Percentiles rank a stretch among this genome's conserved stretches.
These are phyloP conservation scores for Pyxicephalus adspersus DNA, from an alignment of 2,113 vertebrate species.

Conservation along the genomic window DNA sequence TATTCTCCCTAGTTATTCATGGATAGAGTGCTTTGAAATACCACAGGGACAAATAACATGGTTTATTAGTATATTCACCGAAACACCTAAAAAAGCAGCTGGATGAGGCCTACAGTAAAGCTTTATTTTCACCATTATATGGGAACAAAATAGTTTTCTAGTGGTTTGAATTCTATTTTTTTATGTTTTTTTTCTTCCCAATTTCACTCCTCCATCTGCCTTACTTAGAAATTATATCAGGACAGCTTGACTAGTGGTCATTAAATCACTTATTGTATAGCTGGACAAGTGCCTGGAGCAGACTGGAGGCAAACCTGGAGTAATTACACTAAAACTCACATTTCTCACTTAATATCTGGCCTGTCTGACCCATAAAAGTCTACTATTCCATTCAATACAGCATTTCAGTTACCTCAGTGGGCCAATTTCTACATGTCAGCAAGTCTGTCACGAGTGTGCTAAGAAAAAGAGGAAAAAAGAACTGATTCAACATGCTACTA, in stretches of 20 bases:
- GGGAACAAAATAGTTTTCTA: not conserved
- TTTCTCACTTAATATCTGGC: constrained; percentile 36
- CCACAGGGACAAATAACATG: not conserved
- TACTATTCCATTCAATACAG: constrained; percentile 32
- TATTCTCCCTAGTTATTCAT: no score
- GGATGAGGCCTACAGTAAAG: not conserved
- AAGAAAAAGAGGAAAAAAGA: constrained; percentile 12
- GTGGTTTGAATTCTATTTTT: not conserved
- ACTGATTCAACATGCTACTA: not conserved
- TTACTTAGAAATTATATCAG: constrained; percentile 21
- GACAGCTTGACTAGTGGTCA: constrained; percentile 35
- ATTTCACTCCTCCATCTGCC: not conserved
- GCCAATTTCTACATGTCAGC: constrained; percentile 41
- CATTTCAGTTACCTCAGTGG: constrained; percentile 23
- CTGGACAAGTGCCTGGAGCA: constrained; percentile 43
- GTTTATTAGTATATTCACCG: not conserved
- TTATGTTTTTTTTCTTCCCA: not conserved
- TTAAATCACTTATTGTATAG: constrained; percentile 42
- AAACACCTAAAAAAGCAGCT: constrained; percentile 22
- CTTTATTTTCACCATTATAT: constrained; percentile 22
- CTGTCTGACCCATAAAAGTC: constrained; percentile 45
- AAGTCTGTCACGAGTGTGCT: constrained; percentile 32
- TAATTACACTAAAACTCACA: constrained; percentile 50
- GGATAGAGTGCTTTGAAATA: not conserved
- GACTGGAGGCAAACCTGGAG: constrained; percentile 30